phyloP scores from a whole-genome alignment of 2,888 invertebrate genomes.

The Megaustenia siamemsis region DNA sequence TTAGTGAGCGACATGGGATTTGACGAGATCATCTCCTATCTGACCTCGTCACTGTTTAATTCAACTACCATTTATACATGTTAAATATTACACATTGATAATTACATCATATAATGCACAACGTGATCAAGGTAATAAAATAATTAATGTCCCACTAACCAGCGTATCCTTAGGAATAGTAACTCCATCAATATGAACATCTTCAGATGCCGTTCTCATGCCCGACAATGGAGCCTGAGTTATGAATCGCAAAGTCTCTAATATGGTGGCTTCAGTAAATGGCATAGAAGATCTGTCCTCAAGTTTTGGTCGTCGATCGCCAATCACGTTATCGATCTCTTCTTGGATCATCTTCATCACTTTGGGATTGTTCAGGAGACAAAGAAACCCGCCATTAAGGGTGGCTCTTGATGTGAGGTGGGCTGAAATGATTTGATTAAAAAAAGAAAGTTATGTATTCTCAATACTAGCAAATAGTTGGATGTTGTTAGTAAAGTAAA shows the following conservation, averaged over 20 bases:
- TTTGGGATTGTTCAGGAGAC: slow-evolving; percentile 60
- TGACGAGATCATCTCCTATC: too few relatives aligned
- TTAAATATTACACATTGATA: too few relatives aligned
- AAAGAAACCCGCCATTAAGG: slow-evolving; percentile 59
- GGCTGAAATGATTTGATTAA: slow-evolving; percentile 44
- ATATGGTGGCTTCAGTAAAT: slow-evolving; percentile 54
- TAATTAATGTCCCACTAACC: too few relatives aligned
- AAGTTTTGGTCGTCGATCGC: slow-evolving; percentile 51
- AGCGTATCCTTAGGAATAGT: slow-evolving; percentile 20
- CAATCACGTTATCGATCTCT: slow-evolving; percentile 59
- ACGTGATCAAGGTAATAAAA: too few relatives aligned
- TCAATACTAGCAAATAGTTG: too few relatives aligned
- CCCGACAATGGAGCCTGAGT: not conserved
- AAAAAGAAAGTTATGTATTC: too few relatives aligned
- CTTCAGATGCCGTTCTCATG: not conserved
- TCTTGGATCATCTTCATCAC: slow-evolving; percentile 60
- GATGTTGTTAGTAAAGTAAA: too few relatives aligned
- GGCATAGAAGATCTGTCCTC: slow-evolving; percentile 57
- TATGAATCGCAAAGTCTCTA: slow-evolving; percentile 54
- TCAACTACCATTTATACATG: too few relatives aligned
- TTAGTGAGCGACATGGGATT: too few relatives aligned
- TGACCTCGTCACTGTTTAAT: too few relatives aligned
- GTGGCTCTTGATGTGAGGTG: slow-evolving; percentile 56
- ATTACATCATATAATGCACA: too few relatives aligned
- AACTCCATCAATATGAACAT: not conserved